Evolutionary conservation across 2,113 vertebrate species (phyloP), one percentile per base, ranked within the genome.

Genomic region (Piliocolobus tephrosceles): DNA sequence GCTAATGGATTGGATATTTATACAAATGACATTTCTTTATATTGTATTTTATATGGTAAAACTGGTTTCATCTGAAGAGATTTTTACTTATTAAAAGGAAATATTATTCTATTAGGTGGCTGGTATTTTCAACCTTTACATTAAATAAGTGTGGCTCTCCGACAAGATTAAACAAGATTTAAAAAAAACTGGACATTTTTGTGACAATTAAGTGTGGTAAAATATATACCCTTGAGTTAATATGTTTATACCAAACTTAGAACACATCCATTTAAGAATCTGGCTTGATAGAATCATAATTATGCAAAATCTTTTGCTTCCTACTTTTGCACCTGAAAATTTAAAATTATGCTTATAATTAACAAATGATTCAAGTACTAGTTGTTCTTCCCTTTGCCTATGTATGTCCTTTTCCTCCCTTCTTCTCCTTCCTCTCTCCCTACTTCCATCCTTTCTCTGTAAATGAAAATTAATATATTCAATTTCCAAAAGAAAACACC

Each of bases 341-440:
- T n/a, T 68, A 45, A 82, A 96, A 81, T 81, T 97, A 82, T 90
- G 52, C 45, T 91, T 85, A 82, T 86, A 90, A 68, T 90, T 87
- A 88, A 85, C 20, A 82, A 88, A 61, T 38, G 68, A 70, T 76
- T 93, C 40, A 82, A 87, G n/a, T 25, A 68, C 17, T 66, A 90
- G 7, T 40, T 78, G 57, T 52, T 88, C 17, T 93, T 86, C 88
- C 8, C 13, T 78, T 66, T 64, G 23, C 38, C 20, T 75, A 40
- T 79, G 5, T 32, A 50, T 68, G 35, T 40, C 38, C 11, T 40
- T 50, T 11, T 40, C 27, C 13, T 95, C 50, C 8, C 30, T 84
- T 32, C n/a, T 17, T 38, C 38, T 50, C 30, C 35, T 78, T 1
- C 68, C 13, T 70, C 35, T 8, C 27, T 23, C 57, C 25, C 22